phyloP scores from a whole-genome alignment of 2,113 vertebrate genomes.

The Smithornis capensis region DNA sequence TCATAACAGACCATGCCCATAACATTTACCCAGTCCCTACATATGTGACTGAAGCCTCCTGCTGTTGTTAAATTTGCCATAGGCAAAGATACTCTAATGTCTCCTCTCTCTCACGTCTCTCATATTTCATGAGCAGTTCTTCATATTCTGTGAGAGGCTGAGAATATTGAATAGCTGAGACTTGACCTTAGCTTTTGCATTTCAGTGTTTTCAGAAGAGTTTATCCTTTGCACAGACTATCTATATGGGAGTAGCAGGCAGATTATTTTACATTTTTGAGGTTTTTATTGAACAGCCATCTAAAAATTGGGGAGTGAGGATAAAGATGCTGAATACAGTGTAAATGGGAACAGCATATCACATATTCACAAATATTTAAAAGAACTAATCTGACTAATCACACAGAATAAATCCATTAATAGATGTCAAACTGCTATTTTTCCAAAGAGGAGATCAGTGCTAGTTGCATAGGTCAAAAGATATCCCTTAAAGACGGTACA shows the following conservation, averaged over 20 bases:
- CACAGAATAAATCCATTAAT: neutral
- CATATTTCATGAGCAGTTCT: neutral
- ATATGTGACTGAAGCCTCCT: neutral
- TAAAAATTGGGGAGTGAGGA: neutral
- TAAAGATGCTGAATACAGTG: neutral
- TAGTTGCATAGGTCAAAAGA: neutral
- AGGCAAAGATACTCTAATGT: neutral
- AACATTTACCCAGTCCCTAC: neutral
- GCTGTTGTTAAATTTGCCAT: neutral
- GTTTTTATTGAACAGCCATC: neutral
- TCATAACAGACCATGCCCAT: neutral
- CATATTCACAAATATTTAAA: neutral
- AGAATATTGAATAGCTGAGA: neutral
- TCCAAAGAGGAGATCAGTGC: neutral
- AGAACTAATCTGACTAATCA: neutral
- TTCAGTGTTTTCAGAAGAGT: neutral
- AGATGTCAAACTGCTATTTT: neutral
- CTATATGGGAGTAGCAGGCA: neutral
- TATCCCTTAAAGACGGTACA: neutral
- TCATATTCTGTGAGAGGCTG: neutral
- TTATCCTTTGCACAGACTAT: neutral
- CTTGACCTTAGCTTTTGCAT: neutral
- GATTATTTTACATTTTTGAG: neutral
- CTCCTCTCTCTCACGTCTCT: neutral
- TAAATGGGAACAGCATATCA: neutral